Base-by-base conservation (phyloP, 2,888 invertebrate genomes). In the Nomada ferruginata region DNA sequence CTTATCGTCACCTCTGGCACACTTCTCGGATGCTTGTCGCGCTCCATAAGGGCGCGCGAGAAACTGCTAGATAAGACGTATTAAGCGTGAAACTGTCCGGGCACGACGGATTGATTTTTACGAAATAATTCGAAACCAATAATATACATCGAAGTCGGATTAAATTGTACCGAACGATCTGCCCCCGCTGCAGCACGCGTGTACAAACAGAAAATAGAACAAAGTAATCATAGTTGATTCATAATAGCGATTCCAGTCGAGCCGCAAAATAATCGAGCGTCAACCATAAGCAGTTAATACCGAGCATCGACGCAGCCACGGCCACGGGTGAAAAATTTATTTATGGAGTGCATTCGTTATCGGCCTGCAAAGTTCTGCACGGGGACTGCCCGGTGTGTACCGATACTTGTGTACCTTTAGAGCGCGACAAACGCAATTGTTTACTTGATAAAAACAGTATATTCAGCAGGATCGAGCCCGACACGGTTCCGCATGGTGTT, bases 211-310 rank as follows among this genome's bases (percentile, higher is more conserved):
- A 47, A 69, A 60, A 26, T 36, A 20, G 59, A 36, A 61, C 36
- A 23, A 50, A 71, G 55, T 68, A 68, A 59, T 15, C 69, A 18
- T 15, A 10, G 23, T 7, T 70, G 50, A 71, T 71, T 71, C 60
- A 60, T 60, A 60, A 52, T 71, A 7, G 36, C 23, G 50, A 36
- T 55, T 36, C 18, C 11, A 42, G 2, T 18, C 3, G 36, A 36
- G 20, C 60, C 50, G n/a, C 50, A 23, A 23, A 61, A 61, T 60
- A 71, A 71, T 60, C 60, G 20, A 52, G 60, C 70, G 70, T 71
- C 60, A 91, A 90, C 90, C 91, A 91, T 91, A 91, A 90, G 88
- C 88, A 89, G 90, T 90, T 91, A 92, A 92, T 91, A 91, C 90
- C 89, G 85, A 63, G 59, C 70, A 23, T 23, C 66, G 36, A 36